A percentile compares a stretch with the other conserved stretches of the same genome.
Conservation (phyloP, 1,140 invertebrate genomes). For the Drosophila melanica region DNA sequence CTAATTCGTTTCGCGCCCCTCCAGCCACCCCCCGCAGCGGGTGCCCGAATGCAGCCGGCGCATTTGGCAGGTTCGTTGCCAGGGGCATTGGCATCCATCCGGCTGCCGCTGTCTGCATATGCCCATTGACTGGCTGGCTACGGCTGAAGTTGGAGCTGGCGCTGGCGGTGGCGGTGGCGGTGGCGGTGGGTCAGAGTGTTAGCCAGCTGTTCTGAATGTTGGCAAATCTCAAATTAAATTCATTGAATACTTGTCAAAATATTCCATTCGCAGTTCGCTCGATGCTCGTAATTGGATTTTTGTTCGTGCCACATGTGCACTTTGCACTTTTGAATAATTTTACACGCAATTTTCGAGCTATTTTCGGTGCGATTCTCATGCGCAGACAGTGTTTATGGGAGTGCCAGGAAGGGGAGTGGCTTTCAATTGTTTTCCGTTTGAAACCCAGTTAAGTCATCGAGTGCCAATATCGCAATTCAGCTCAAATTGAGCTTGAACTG, state of each 20-base stretch:
- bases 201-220: slow-evolving; percentile 27
- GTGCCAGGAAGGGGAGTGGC: neutral
- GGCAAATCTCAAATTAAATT: slow-evolving; percentile 79
- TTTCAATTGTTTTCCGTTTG: slow-evolving; percentile 5
- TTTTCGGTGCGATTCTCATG: neutral
- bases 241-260: slow-evolving; percentile 83
- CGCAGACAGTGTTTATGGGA: neutral
- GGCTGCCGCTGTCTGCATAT: slow-evolving; percentile 25
- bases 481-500: neutral
- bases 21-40: neutral
- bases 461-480: slow-evolving; percentile 13
- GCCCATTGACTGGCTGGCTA: slow-evolving; percentile 28
- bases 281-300: slow-evolving; percentile 71
- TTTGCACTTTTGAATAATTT: slow-evolving; percentile 68
- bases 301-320: slow-evolving; percentile 68
- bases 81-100: slow-evolving; percentile 29
- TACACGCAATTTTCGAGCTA: slow-evolving; percentile 24
- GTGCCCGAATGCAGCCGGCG: slow-evolving; percentile 10
- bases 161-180: neutral
- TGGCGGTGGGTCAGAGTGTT: slow-evolving; percentile 21
- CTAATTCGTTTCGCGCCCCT: slow-evolving; percentile 69
- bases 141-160: slow-evolving; percentile 15
- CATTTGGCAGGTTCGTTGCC: slow-evolving; percentile 32
- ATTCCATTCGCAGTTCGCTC: slow-evolving; percentile 51
- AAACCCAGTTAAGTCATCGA: slow-evolving; percentile 15